Evolutionary conservation across 1,140 invertebrate species (phyloP), one percentile per base, ranked within the genome.

Genomic region (Panagrolaimus sp.): DNA sequence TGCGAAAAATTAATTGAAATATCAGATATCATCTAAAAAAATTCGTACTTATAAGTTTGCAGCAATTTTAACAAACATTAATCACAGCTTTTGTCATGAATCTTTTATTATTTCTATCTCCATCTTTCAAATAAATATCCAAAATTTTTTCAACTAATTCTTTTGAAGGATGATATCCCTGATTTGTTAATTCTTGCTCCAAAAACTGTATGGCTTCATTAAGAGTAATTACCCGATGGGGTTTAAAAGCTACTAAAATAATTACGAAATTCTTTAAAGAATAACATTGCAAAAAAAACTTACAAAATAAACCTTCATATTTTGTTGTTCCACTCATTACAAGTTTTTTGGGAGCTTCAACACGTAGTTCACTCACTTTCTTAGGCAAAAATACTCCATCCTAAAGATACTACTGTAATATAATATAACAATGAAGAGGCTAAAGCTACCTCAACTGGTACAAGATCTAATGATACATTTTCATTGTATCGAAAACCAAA

Each of bases 21-120:
- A 44, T 70, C 69, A 31, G 67, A 47, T 27, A 69, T 61, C 20
- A 70, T 31, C 69, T 70, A 71, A 71, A 72, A 61, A 16, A 27
- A 69, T n/a, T n/a, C n/a, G n/a, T n/a, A 31, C 5, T 14, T 14
- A 38, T 51, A 13, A 48, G 3, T 27, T 25, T 14, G 31, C 20
- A 43, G 43, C 47, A n/a, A 71, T 9, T 5, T 45, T 14, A 62
- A 67, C 31, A 13, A 42, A 31, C 53, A 51, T 63, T 16, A 8
- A 38, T 43, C 20, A 38, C 48, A 25, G 44, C 47, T 13, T 63
- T 63, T 25, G 65, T 25, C 31, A 45, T 42, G 38, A 20, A 20
- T 65, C 47, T 23, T 27, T 25, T 45, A 38, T 67, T 48, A 13
- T 42, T 11, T 57, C 3, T 20, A 57, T 57, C 27, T 11, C 27